Conservation (phyloP, 1,140 invertebrate genomes). For the Sycophila sp. region DNA sequence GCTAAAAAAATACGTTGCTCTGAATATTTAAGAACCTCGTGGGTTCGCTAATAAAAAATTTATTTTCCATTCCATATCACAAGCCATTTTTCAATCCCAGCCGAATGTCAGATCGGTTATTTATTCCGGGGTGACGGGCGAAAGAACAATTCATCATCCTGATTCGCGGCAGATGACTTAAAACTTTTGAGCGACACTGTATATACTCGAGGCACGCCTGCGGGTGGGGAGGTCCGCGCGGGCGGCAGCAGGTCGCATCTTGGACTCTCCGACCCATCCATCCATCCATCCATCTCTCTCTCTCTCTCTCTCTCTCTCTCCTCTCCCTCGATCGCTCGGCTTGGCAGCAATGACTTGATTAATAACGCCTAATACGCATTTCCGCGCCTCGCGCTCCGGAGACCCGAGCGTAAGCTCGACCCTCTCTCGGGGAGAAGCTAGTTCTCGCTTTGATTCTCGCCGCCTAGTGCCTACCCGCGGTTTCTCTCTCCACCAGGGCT, state of each 20-base stretch:
- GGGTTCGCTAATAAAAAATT: background rate
- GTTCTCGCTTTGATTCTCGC: conserved; percentile 39
- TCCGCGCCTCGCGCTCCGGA: background rate
- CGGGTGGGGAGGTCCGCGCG: too few relatives aligned
- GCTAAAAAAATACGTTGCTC: too few relatives aligned
- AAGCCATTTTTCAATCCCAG: too few relatives aligned
- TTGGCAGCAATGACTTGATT: conserved; percentile 61
- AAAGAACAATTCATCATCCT: background rate
- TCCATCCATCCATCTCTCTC: background rate
- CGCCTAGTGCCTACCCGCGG: conserved; percentile 20
- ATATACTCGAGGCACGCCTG: conserved; percentile 23
- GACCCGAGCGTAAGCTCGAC: background rate
- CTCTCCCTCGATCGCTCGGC: conserved; percentile 47
- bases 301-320: background rate
- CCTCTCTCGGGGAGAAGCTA: conserved; percentile 5
- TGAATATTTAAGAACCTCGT: too few relatives aligned
- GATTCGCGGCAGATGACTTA: background rate
- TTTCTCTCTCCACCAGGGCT: background rate
- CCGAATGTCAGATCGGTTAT: too few relatives aligned
- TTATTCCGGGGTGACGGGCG: too few relatives aligned
- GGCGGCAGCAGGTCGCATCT: conserved; percentile 19
- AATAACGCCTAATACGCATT: conserved; percentile 58
- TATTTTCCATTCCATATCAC: too few relatives aligned
- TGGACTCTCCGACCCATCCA: conserved; percentile 41
- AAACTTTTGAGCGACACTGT: conserved; percentile 5